A percentile compares a stretch with the other conserved stretches of the same genome.
Conservation (phyloP, 2,888 invertebrate species). For the Athrips mouffetella region DNA sequence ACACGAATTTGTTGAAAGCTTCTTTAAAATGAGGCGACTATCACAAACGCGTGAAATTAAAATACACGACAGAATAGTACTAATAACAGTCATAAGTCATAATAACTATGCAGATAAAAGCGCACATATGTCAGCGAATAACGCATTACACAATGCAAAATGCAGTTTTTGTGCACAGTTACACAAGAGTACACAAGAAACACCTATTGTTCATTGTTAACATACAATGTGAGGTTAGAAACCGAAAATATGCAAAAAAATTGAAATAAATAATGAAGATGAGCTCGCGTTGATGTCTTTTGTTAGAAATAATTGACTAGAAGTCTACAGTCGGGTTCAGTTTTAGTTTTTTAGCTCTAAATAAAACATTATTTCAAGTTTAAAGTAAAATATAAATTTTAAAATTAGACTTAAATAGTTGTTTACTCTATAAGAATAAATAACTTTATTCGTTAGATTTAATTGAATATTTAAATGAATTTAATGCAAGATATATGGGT, state of each 20-base stretch:
- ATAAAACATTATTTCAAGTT: not conserved
- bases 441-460: no score
- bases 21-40: not conserved
- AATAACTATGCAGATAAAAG: not conserved
- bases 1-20: no score
- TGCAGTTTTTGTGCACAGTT: constrained; percentile 35
- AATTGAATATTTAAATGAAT: no score
- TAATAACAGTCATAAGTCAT: not conserved
- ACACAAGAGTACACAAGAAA: constrained; percentile 28
- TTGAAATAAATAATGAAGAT: constrained; percentile 5
- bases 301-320: constrained; percentile 22
- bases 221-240: constrained; percentile 9
- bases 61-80: not conserved
- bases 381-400: not conserved
- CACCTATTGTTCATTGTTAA: constrained; percentile 43
- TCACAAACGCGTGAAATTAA: not conserved
- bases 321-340: not conserved
- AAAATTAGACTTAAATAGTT: no score
- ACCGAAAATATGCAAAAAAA: constrained; percentile 11
- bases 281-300: constrained; percentile 41
- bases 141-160: constrained; percentile 16
- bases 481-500: no score
- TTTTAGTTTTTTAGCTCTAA: not conserved
- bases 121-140: constrained; percentile 8
- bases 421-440: no score